These are phyloP conservation scores for Notolepis coatsorum DNA, from an alignment of 2,797 vertebrate species.

Conservation along the genomic window DNA sequence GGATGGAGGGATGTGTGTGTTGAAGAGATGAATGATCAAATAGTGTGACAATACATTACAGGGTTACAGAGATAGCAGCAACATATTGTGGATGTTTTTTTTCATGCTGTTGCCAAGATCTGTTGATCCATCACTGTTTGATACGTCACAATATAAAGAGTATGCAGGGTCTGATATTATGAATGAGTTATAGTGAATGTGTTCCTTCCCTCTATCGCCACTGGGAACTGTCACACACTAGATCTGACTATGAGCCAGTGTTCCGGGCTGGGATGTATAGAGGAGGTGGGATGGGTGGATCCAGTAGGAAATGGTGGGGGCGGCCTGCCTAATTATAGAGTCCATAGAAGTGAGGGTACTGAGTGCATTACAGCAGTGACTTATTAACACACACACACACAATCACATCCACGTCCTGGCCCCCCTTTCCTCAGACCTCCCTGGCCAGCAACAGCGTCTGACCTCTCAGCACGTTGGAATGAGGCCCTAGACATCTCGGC, in stretches of 20 bases:
- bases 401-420: constrained; percentile 56
- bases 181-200: too few relatives aligned
- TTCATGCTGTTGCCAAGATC: too few relatives aligned
- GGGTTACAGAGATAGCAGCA: too few relatives aligned
- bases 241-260: neutral
- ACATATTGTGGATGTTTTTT: too few relatives aligned
- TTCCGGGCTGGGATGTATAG: constrained; percentile 28
- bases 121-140: too few relatives aligned
- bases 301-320: constrained; percentile 53
- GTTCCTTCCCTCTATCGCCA: too few relatives aligned
- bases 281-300: constrained; percentile 45
- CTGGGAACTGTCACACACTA: neutral
- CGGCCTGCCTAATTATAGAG: constrained; percentile 72
- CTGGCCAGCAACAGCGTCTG: constrained; percentile 68
- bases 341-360: constrained; percentile 41
- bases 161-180: too few relatives aligned
- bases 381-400: constrained; percentile 25
- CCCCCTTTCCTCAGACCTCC: constrained; percentile 63
- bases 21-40: too few relatives aligned
- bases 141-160: too few relatives aligned
- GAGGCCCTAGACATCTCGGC: constrained; percentile 83
- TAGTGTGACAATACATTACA: too few relatives aligned
- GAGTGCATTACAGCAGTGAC: constrained; percentile 45
- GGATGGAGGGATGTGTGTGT: too few relatives aligned
- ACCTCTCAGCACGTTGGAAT: constrained; percentile 75